phyloP scores from a whole-genome alignment of 2,797 vertebrate species.

The Sebastes goodei region DNA sequence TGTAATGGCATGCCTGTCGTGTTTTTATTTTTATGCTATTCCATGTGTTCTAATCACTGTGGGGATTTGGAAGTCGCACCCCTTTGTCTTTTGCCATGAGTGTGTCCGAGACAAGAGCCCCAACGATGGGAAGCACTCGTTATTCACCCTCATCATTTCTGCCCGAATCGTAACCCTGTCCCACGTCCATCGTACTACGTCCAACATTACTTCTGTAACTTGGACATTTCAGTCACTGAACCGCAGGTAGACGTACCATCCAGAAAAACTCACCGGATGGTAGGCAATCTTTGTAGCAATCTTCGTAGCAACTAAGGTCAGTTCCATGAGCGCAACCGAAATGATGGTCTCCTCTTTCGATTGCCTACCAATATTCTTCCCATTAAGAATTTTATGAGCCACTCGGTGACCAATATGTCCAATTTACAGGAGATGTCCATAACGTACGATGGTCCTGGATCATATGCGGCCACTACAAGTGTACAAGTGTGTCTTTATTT shows the following conservation, averaged over 20 bases:
- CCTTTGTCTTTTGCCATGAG: neutral
- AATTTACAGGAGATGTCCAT: neutral
- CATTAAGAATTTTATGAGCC: neutral
- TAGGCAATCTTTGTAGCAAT: neutral
- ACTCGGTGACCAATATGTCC: neutral
- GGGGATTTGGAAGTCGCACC: slow-evolving; percentile 26
- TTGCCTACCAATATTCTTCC: neutral
- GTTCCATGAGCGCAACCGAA: no score
- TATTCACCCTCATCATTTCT: neutral
- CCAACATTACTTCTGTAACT: neutral
- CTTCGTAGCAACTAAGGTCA: neutral
- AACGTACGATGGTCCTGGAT: neutral
- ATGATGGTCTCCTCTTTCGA: neutral
- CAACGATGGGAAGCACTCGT: slow-evolving; percentile 28
- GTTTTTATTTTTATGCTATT: slow-evolving; percentile 41
- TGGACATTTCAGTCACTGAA: neutral
- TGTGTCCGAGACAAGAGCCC: slow-evolving; percentile 49
- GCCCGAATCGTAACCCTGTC: neutral
- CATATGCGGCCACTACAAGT: neutral
- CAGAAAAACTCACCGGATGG: neutral
- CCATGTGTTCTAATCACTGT: slow-evolving; percentile 59
- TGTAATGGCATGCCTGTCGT: slow-evolving; percentile 52
- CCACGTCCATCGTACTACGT: neutral
- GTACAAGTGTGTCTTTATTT: neutral
- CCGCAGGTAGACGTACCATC: no score